Base-by-base conservation (phyloP, 2,797 vertebrate species). In the Falco biarmicus region DNA sequence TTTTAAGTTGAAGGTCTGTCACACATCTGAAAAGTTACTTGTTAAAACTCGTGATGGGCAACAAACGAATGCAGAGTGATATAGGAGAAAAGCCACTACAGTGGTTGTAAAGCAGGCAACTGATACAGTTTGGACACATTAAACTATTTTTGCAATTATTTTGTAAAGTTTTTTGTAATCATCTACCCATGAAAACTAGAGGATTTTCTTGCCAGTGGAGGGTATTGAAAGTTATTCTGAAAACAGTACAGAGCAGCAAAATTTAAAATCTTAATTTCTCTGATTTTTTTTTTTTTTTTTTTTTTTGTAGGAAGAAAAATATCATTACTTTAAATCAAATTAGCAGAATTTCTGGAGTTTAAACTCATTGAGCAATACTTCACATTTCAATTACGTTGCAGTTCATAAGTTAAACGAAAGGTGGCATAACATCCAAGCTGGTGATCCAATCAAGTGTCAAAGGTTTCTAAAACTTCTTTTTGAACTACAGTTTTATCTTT, bases 401-500 rank as follows among this genome's bases (percentile, higher is more conserved):
- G 84, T 98, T 97, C 97, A 86, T 87, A 64, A 77, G 63, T 65
- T 53, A 89, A 93, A 82, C 95, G 8, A 93, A 73, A 98, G 98
- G 95, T 97, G 97, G 98, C 94, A 64, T 87, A 66, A 95, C 83
- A 69, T 32, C 75, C 91, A 84, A 95, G 79, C 87, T 93, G 78
- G 53, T 94, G 85, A 71, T 77, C 57, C 84, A 89, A 4, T 73
- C 79, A 87, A 71, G 48, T 59, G 41, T 54, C 28, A 51, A 54
- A 59, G 53, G 45, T 81, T 95, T 87, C 69, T 81, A 15, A 37
- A 13, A 2, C 32, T 90, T 51, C 51, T 78, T 53, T 71, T 81
- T 56, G 43, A 91, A 51, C 64, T 81, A 6, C 24, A 29, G 26
- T 69, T 74, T 69, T 74, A 24, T 39, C 76, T 81, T 73, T 17